These are phyloP conservation scores for Rafetus swinhoei DNA, from an alignment of 2,113 vertebrate species.

Conservation along the genomic window DNA sequence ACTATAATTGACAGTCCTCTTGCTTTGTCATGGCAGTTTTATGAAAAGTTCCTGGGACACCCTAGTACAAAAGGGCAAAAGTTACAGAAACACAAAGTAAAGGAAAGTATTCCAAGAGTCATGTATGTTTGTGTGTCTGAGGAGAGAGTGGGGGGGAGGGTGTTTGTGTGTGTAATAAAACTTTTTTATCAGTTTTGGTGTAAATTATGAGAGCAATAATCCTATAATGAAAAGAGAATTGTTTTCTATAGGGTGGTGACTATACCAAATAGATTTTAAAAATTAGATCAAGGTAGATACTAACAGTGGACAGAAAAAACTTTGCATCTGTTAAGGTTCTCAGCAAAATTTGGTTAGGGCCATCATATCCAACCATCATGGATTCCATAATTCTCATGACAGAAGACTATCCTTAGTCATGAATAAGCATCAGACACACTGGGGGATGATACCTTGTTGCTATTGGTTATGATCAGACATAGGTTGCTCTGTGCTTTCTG, in stretches of 20 bases:
- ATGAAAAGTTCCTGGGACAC: not conserved
- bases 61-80: not conserved
- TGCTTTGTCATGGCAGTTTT: not conserved
- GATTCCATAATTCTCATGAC: not conserved
- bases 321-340: not conserved
- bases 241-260: not conserved
- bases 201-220: not conserved
- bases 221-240: not conserved
- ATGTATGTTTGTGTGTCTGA: no score
- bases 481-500: constrained; percentile 3
- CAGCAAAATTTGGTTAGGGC: not conserved
- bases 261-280: not conserved
- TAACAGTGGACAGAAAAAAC: not conserved
- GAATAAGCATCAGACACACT: not conserved
- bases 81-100: not conserved
- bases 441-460: not conserved
- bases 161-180: not conserved
- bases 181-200: not conserved
- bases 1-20: not conserved
- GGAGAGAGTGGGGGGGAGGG: fast-evolving
- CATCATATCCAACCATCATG: not conserved
- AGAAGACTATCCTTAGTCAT: not conserved
- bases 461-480: constrained; percentile 26
- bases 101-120: not conserved
- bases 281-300: not conserved